Conservation (phyloP, 2,113 vertebrate species). For the Chloropsis cyanopogon region DNA sequence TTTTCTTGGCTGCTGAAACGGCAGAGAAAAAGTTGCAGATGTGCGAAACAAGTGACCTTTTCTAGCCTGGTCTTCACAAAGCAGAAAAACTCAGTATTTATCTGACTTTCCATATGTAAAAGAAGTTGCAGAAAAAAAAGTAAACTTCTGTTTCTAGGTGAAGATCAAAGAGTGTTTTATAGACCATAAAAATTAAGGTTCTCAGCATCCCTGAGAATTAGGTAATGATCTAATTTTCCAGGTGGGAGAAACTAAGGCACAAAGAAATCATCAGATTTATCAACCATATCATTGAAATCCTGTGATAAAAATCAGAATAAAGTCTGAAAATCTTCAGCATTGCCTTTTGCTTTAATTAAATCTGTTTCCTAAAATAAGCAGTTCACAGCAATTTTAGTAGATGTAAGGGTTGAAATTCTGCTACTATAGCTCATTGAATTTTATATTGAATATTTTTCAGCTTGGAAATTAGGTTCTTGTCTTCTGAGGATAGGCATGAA, state of each 20-base stretch:
- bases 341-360: neutral
- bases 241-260: neutral
- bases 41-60: neutral
- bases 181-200: neutral
- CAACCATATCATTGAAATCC: neutral
- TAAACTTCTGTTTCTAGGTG: neutral
- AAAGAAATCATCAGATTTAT: neutral
- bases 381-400: neutral
- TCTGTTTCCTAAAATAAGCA: neutral
- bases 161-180: neutral
- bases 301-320: neutral
- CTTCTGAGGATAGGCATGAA: neutral
- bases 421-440: neutral
- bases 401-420: neutral
- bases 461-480: neutral
- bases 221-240: neutral
- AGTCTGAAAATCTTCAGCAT: neutral
- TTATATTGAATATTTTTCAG: neutral
- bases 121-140: slow-evolving; percentile 23
- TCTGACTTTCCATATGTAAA: slow-evolving; percentile 40
- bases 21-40: neutral
- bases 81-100: neutral
- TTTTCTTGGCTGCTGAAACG: neutral
- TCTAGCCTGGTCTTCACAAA: neutral
- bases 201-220: neutral